These are phyloP conservation scores for Dasyurus viverrinus DNA, from an alignment of 2,113 vertebrate genomes.

Conservation along the genomic window DNA sequence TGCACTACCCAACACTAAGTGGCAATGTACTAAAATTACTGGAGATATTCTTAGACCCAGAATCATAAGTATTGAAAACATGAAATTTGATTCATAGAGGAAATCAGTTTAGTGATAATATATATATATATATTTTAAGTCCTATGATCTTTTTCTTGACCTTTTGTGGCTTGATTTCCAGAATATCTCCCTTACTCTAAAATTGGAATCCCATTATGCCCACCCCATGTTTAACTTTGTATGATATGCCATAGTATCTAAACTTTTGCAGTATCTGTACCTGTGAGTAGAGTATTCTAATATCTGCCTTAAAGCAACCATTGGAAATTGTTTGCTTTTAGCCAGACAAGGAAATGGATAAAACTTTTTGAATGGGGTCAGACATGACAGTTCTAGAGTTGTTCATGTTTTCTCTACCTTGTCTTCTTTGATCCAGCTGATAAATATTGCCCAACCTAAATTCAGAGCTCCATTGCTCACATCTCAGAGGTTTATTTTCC, in stretches of 20 bases:
- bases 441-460: background rate
- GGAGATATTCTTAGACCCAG: background rate
- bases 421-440: background rate
- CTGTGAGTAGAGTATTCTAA: background rate
- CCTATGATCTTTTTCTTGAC: background rate
- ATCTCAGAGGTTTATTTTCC: background rate
- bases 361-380: background rate
- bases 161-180: background rate
- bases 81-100: background rate
- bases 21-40: background rate
- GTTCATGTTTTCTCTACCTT: background rate
- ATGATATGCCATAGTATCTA: background rate
- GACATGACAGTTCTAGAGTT: background rate
- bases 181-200: background rate
- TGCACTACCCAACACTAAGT: background rate
- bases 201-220: background rate
- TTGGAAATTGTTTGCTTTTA: background rate
- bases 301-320: background rate
- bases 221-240: background rate
- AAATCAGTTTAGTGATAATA: no score
- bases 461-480: background rate
- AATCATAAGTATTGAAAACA: background rate
- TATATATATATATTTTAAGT: background rate
- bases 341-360: background rate
- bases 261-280: background rate